These are phyloP conservation scores for Ladona fulva DNA, from an alignment of 1,140 invertebrate species.

Conservation along the genomic window DNA sequence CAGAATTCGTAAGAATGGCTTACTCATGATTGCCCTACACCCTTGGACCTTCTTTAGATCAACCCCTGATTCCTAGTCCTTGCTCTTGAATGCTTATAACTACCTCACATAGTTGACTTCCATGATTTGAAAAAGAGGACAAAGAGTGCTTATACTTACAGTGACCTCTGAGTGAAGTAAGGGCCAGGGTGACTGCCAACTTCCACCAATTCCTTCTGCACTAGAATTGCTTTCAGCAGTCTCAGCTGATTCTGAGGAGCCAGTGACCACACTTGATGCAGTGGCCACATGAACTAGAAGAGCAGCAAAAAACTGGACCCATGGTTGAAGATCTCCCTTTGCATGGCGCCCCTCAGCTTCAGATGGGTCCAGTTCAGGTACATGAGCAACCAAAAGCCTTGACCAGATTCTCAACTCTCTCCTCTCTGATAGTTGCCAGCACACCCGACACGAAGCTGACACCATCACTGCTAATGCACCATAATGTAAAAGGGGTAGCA, in stretches of 20 bases:
- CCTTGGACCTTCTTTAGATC: no score
- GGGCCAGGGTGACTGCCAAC: neutral
- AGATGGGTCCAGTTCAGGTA: neutral
- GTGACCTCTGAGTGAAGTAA: neutral
- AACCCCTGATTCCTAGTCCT: no score
- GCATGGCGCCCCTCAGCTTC: neutral
- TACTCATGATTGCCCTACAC: no score
- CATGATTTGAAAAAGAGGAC: no score
- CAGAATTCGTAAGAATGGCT: no score
- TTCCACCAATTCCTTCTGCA: neutral
- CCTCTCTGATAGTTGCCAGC: neutral
- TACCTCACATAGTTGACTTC: no score
- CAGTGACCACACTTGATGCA: neutral
- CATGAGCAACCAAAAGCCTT: neutral
- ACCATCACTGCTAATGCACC: neutral
- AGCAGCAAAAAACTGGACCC: neutral
- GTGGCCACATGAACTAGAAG: neutral
- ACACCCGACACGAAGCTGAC: neutral
- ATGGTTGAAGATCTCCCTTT: neutral
- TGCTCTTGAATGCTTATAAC: no score
- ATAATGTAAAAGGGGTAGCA: neutral
- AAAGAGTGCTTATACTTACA: neutral
- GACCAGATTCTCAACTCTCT: neutral
- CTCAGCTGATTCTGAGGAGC: neutral
- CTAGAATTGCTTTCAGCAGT: neutral